Base-by-base conservation (phyloP, 1,140 invertebrate genomes). In the Scaptomyza pallida region DNA sequence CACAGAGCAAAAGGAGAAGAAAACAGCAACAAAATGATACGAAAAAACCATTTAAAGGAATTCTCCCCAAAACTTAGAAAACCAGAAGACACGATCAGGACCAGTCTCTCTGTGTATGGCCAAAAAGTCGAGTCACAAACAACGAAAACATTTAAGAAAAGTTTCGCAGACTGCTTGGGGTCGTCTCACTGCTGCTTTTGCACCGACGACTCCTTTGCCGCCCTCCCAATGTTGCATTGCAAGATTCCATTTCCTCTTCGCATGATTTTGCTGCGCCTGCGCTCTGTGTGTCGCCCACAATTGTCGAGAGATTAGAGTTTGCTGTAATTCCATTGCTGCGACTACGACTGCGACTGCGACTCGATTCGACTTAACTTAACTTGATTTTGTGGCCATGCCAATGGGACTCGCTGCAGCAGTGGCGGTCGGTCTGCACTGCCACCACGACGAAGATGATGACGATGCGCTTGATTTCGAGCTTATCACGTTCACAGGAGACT, bases 231-330 rank as follows among this genome's bases (percentile, higher is more conserved):
- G 76, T 80, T 86, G 76, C 81, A 85, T 63, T 75, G 78, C 56
- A 69, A 60, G 78, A 86, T 86, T 86, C 72, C 68, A 85, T 85
- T 85, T 86, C 81, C 73, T 85, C 61, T 74, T 79, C 76, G 75
- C 81, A 83, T 85, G 79, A 83, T 86, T 74, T 86, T 70, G 63
- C 64, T 65, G 54, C 44, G 12, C 33, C 65, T 78, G 74, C 45
- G 37, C 64, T 69, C 78, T 68, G 77, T 77, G 73, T 65, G 82
- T n/a, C 82, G 82, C 82, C 82, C 83, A 88, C 82, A 88, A 88
- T 88, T 88, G 82, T 89, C 83, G 78, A 88, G 83, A 88, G 82
- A 88, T 88, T 88, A 88, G 82, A 88, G 82, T 78, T n/a, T 75
- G 82, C 83, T 86, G 81, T 86, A 85, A 85, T 85, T 85, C 81